Conservation (phyloP, 2,888 invertebrate genomes). For the Scaeva pyrastri region DNA sequence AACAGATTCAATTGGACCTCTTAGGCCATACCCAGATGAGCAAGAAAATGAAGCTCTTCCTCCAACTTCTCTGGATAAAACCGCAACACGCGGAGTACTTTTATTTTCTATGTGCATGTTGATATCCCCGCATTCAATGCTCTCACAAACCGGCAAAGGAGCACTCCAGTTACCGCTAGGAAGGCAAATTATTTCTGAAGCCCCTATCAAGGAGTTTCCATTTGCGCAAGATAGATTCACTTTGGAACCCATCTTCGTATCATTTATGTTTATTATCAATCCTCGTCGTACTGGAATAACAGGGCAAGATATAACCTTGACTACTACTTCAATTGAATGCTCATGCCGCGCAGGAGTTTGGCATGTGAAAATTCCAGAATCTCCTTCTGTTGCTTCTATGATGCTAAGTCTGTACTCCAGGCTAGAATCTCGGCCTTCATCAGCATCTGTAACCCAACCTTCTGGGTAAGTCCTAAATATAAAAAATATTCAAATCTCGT, state of each 20-base stretch:
- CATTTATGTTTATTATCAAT: constrained; percentile 88
- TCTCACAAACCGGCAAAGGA: constrained; percentile 92
- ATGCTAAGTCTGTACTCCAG: constrained; percentile 93
- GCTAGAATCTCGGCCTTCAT: constrained; percentile 90
- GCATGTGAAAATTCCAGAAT: constrained; percentile 93
- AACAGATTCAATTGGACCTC: constrained; percentile 90
- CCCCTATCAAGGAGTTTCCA: constrained; percentile 92
- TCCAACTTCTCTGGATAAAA: constrained; percentile 91
- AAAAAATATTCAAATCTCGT: neutral
- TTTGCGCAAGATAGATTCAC: constrained; percentile 91
- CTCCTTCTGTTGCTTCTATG: constrained; percentile 91
- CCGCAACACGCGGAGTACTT: constrained; percentile 88
- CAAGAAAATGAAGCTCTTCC: constrained; percentile 93
- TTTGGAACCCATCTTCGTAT: constrained; percentile 90
- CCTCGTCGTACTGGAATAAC: constrained; percentile 90
- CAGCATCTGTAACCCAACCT: constrained; percentile 90
- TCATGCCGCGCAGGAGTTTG: constrained; percentile 93
- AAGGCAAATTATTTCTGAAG: constrained; percentile 89
- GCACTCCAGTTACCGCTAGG: constrained; percentile 95
- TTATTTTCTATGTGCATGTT: constrained; percentile 85
- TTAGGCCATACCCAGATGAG: constrained; percentile 90
- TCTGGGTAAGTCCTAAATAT: constrained; percentile 87
- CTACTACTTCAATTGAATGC: constrained; percentile 92
- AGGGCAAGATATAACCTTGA: constrained; percentile 92
- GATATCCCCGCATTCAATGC: constrained; percentile 93